A percentile compares a stretch with the other conserved stretches of the same genome.
Conservation (phyloP, 1,140 invertebrate species). For the Meloidogyne floridensis region DNA sequence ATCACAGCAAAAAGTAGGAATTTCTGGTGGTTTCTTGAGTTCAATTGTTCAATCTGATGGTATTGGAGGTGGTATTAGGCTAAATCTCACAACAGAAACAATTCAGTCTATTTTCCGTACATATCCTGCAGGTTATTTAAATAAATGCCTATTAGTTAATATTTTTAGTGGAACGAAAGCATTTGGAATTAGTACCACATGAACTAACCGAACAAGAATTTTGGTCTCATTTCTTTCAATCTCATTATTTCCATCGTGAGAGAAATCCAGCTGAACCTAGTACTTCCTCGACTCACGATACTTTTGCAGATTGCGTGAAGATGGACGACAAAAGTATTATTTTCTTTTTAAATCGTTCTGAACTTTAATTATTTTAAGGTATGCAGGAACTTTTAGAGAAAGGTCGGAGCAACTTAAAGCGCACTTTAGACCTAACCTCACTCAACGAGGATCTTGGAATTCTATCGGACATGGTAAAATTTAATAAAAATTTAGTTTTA, state of each 20-base stretch:
- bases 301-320: conserved; percentile 55
- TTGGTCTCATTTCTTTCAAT: conserved; percentile 99
- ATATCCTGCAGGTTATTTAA: conserved; percentile 80
- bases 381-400: conserved; percentile 40
- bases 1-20: conserved; percentile 32
- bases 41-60: conserved; percentile 81
- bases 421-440: conserved; percentile 32
- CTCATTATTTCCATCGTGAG: conserved; percentile 98
- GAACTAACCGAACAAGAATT: conserved; percentile 94
- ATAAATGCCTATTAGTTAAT: neutral
- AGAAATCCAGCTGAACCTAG: conserved; percentile 67
- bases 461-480: conserved; percentile 46
- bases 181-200: conserved; percentile 90
- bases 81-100: conserved; percentile 93
- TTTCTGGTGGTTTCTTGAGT: conserved; percentile 73
- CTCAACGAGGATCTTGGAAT: conserved; percentile 50
- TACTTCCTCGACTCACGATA: conserved; percentile 40
- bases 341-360: neutral
- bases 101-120: conserved; percentile 98
- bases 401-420: conserved; percentile 37
- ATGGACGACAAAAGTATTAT: conserved; percentile 49
- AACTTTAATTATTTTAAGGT: conserved; percentile 27
- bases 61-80: conserved; percentile 90
- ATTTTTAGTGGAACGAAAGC: conserved; percentile 83
- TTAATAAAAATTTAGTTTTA: neutral